Conservation (phyloP, 2,888 invertebrate genomes). For the Stenotaenia linearis region DNA sequence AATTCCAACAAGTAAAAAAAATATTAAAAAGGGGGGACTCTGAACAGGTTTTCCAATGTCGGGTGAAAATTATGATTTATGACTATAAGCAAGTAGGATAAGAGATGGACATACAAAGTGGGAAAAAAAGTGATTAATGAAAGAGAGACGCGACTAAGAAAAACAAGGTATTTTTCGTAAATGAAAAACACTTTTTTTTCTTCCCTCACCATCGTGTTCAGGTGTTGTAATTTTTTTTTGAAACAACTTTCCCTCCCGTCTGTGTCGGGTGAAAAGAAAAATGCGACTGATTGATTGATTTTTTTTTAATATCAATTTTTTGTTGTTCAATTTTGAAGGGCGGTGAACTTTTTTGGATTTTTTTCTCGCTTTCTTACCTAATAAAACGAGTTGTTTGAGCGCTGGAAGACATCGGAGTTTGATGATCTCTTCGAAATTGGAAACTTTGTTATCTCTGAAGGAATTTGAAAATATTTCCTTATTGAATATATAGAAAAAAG, state of each 20-base stretch:
- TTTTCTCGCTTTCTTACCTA: too few relatives aligned
- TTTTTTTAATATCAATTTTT: not conserved
- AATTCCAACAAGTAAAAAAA: constrained; percentile 23
- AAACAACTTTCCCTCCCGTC: not conserved
- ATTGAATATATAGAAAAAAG: too few relatives aligned
- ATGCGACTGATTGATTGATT: constrained; percentile 26
- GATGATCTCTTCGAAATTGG: not conserved
- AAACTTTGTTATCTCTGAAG: not conserved
- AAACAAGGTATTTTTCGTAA: constrained; percentile 24
- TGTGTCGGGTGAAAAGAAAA: not conserved
- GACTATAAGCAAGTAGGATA: constrained; percentile 7
- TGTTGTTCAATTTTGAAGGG: too few relatives aligned
- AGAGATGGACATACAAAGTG: constrained; percentile 21
- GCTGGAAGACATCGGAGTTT: not conserved
- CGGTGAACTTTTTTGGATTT: not conserved
- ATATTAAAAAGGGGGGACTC: not conserved
- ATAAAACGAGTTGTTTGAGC: not conserved
- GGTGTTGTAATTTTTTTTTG: not conserved
- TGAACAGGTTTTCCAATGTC: constrained; percentile 18
- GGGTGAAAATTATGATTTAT: constrained; percentile 24
- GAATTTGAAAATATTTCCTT: not conserved
- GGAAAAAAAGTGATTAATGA: constrained; percentile 17
- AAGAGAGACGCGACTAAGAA: constrained; percentile 21
- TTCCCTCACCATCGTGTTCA: constrained; percentile 2
- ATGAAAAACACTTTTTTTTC: constrained; percentile 11